Conservation (phyloP, 1,140 invertebrate species). For the Elysia chlorotica region DNA sequence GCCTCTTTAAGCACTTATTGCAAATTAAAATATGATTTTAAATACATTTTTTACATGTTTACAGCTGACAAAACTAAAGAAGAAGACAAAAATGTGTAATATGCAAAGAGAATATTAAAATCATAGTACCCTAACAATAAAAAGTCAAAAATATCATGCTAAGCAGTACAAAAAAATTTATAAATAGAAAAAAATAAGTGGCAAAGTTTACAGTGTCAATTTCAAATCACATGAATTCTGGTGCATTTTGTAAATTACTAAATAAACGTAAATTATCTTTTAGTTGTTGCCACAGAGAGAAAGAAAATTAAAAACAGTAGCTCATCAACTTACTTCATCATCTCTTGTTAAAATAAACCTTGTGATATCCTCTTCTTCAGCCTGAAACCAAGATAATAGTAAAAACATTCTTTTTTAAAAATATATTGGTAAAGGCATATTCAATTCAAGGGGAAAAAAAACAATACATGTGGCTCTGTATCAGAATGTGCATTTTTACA, state of each 20-base stretch:
- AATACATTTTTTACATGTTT: too few species aligned
- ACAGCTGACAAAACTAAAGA: too few species aligned
- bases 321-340: conserved; percentile 63
- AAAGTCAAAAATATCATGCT: too few species aligned
- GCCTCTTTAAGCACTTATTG: too few species aligned
- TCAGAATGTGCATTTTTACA: neutral
- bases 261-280: neutral
- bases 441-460: conserved; percentile 12
- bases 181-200: neutral
- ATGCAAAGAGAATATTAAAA: too few species aligned
- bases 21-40: too few species aligned
- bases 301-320: neutral
- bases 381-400: too few species aligned
- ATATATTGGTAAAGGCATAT: neutral
- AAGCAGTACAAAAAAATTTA: neutral
- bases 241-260: neutral
- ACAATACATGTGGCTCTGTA: neutral
- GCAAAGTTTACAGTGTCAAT: neutral
- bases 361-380: conserved; percentile 75
- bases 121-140: too few species aligned
- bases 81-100: too few species aligned
- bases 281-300: neutral
- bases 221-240: neutral
- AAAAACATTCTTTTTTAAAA: too few species aligned
- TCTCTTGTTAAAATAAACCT: conserved; percentile 72